Conservation (phyloP, 2,888 invertebrate genomes). For the Xylophagus ater region DNA sequence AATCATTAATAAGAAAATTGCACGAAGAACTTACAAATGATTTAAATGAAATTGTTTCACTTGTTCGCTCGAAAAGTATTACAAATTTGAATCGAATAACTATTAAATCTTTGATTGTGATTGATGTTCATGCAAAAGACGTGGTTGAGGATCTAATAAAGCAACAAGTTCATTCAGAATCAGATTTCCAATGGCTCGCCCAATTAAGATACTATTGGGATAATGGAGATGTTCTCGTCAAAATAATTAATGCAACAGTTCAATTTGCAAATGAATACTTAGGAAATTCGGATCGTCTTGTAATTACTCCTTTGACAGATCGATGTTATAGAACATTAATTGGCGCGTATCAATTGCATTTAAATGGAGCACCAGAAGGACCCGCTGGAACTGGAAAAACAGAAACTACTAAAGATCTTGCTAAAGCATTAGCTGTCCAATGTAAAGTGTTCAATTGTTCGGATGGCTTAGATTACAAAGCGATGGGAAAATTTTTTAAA, state of each 20-base stretch:
- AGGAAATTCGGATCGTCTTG: slow-evolving; percentile 54
- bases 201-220: slow-evolving; percentile 63
- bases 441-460: slow-evolving; percentile 66
- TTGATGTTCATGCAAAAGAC: slow-evolving; percentile 62
- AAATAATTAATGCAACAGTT: slow-evolving; percentile 56
- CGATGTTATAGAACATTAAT: slow-evolving; percentile 60
- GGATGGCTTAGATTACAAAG: slow-evolving; percentile 57
- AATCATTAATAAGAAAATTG: slow-evolving; percentile 40
- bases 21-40: slow-evolving; percentile 40
- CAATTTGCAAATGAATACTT: slow-evolving; percentile 62
- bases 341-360: slow-evolving; percentile 57
- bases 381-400: slow-evolving; percentile 85
- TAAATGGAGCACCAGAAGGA: slow-evolving; percentile 58
- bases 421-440: slow-evolving; percentile 83
- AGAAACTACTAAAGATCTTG: slow-evolving; percentile 85
- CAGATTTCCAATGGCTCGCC: slow-evolving; percentile 59
- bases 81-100: slow-evolving; percentile 50
- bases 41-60: slow-evolving; percentile 44
- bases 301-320: slow-evolving; percentile 48
- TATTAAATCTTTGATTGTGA: slow-evolving; percentile 54
- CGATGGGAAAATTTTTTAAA: slow-evolving; percentile 62
- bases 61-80: slow-evolving; percentile 48
- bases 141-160: slow-evolving; percentile 47
- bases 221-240: slow-evolving; percentile 43
- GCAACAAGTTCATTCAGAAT: slow-evolving; percentile 43